A percentile compares a stretch with the other conserved stretches of the same genome.
phyloP scores from a whole-genome alignment of 2,113 vertebrate genomes.

The Taxidea taxus region DNA sequence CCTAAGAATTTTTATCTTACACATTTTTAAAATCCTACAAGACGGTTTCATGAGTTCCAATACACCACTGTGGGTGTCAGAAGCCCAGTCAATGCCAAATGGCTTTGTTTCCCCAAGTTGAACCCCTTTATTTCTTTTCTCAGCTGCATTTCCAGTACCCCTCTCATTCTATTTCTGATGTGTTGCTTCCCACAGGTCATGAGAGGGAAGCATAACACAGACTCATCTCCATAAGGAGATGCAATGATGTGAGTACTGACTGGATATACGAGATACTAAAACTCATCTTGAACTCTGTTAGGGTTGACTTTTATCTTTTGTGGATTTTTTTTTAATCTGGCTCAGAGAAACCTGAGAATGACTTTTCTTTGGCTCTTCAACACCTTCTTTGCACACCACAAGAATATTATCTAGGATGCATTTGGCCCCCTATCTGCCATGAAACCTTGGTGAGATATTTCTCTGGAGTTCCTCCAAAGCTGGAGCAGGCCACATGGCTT shows the following conservation, averaged over 20 bases:
- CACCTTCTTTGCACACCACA: constrained; percentile 68
- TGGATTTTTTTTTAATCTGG: constrained; percentile 29
- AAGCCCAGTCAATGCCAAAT: neutral
- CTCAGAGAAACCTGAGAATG: constrained; percentile 70
- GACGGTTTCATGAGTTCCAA: neutral
- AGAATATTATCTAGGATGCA: constrained; percentile 61
- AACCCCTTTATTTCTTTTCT: neutral
- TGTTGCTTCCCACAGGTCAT: neutral
- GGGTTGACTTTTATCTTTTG: constrained; percentile 38
- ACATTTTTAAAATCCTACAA: neutral
- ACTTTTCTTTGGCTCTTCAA: constrained; percentile 74
- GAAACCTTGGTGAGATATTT: constrained; percentile 76
- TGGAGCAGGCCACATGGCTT: constrained; percentile 70
- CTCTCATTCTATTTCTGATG: neutral
- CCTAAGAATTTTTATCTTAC: constrained; percentile 15
- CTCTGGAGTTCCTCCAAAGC: constrained; percentile 74
- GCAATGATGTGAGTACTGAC: neutral
- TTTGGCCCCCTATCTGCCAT: constrained; percentile 70
- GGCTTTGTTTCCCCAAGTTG: neutral
- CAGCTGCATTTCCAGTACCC: neutral
- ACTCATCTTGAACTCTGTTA: constrained; percentile 38
- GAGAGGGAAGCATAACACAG: neutral
- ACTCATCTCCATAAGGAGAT: neutral
- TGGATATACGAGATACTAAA: neutral
- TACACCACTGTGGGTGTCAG: neutral